These are phyloP conservation scores for Penaeus indicus DNA, from an alignment of 1,140 invertebrate genomes.

Conservation along the genomic window DNA sequence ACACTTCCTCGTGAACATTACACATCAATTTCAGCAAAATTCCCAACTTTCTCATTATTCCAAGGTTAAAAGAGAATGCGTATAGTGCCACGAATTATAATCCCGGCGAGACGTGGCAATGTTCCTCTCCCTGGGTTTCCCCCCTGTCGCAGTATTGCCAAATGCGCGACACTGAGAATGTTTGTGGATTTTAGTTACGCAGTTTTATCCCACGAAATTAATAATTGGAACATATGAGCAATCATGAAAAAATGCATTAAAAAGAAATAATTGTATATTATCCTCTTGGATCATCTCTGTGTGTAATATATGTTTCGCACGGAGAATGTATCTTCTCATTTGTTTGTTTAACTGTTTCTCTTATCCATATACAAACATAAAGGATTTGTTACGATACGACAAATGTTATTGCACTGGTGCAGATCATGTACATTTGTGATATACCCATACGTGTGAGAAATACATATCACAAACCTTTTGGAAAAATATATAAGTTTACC, in stretches of 20 bases:
- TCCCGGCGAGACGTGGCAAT: no score
- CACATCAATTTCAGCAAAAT: not conserved
- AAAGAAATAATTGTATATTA: not conserved
- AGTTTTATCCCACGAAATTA: not conserved
- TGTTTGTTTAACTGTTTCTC: no score
- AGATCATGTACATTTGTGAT: no score
- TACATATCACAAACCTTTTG: not conserved
- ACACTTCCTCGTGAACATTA: not conserved
- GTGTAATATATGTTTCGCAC: no score
- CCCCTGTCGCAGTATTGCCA: conserved; percentile 32
- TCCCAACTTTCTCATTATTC: conserved; percentile 32
- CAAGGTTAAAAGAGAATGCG: conserved; percentile 41
- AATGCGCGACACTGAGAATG: conserved; percentile 39
- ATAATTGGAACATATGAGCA: not conserved
- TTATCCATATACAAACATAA: no score
- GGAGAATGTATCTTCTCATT: no score
- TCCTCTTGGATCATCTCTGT: no score
- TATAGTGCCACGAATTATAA: not conserved
- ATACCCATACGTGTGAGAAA: no score
- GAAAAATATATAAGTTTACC: conserved; percentile 11
- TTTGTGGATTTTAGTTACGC: conserved; percentile 34
- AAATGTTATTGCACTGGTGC: no score
- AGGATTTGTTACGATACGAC: no score
- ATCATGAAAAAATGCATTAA: not conserved
- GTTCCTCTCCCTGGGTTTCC: conserved; percentile 21